phyloP scores from a whole-genome alignment of 2,113 vertebrate species.

The Platichthys flesus region DNA sequence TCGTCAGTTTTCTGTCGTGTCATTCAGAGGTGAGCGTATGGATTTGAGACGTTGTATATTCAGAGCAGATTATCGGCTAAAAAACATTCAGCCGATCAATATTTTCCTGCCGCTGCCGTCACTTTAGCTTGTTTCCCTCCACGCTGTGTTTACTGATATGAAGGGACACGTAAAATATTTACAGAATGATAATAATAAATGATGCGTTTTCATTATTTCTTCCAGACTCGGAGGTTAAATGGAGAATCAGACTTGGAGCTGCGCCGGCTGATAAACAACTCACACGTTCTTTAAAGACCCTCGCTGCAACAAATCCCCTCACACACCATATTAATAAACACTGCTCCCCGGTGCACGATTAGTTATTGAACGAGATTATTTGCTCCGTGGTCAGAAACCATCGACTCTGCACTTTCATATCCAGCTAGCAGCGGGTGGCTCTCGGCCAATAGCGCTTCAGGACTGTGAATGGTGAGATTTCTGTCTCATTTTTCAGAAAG shows the following conservation, averaged over 20 bases:
- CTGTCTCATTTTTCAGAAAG: background rate
- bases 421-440: background rate
- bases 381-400: constrained; percentile 20
- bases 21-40: constrained; percentile 4
- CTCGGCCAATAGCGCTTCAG: background rate
- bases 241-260: no score
- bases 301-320: background rate
- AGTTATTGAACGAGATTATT: constrained; percentile 7
- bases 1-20: no score
- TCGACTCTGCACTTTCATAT: constrained; percentile 18
- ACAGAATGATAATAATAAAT: no score
- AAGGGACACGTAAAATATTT: background rate
- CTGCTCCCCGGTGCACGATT: background rate
- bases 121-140: constrained; percentile 10
- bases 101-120: background rate
- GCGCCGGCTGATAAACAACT: constrained; percentile 8
- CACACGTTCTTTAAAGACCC: constrained; percentile 12
- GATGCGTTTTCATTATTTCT: no score
- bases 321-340: background rate
- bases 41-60: background rate
- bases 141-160: constrained; percentile 12
- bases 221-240: no score
- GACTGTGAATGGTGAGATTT: background rate
- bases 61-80: constrained; percentile 14
- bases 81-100: constrained; percentile 33